phyloP scores from a whole-genome alignment of 2,113 vertebrate species.

The Lophochroa leadbeateri region DNA sequence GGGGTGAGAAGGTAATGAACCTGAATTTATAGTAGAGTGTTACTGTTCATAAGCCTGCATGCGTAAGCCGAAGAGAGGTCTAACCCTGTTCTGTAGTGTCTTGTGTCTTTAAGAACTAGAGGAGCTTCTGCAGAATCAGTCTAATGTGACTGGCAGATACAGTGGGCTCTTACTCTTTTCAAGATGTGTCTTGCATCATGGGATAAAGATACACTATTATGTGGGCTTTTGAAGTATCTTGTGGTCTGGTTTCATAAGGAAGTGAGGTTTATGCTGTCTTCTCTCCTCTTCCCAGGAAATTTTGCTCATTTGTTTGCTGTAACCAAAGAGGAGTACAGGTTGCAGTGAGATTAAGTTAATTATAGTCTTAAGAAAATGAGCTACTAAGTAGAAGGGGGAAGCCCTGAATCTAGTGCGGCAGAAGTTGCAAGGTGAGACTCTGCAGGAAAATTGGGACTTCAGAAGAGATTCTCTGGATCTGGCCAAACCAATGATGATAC shows the following conservation, averaged over 20 bases:
- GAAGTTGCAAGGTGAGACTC: not conserved
- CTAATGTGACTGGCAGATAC: not conserved
- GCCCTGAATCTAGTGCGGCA: not conserved
- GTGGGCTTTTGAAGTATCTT: not conserved
- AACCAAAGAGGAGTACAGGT: not conserved
- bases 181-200: not conserved
- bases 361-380: not conserved
- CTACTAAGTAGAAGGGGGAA: not conserved
- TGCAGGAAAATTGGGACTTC: not conserved
- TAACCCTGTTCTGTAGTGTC: not conserved
- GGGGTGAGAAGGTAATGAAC: slow-evolving; percentile 88
- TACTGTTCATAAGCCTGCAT: not conserved
- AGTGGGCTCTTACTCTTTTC: not conserved
- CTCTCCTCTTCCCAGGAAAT: not conserved
- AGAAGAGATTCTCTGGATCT: not conserved
- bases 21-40: not conserved
- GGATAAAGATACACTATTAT: not conserved
- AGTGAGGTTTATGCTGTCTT: not conserved
- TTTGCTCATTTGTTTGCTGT: not conserved
- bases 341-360: not conserved
- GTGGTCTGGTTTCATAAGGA: not conserved
- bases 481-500: not conserved
- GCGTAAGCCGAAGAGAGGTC: not conserved
- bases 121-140: not conserved
- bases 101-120: not conserved